These are phyloP conservation scores for Dilophus febrilis DNA, from an alignment of 2,888 invertebrate species.

Conservation along the genomic window DNA sequence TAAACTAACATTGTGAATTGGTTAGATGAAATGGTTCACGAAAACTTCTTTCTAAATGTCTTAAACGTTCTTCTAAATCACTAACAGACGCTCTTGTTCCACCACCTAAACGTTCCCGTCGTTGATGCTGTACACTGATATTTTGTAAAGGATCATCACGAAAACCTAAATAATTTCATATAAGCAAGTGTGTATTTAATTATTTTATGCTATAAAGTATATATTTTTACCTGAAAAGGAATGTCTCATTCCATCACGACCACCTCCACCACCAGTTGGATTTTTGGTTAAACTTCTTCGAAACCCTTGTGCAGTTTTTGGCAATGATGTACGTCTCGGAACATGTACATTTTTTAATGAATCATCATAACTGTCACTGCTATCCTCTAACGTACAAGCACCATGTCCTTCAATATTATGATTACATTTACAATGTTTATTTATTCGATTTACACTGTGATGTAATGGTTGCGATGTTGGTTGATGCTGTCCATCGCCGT, in stretches of 20 bases:
- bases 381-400: conserved; percentile 10
- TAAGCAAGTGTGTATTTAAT: not conserved
- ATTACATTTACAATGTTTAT: conserved; percentile 8
- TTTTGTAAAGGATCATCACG: conserved; percentile 28
- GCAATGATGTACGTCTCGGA: conserved; percentile 5
- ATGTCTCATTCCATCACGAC: conserved; percentile 20
- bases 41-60: conserved; percentile 27
- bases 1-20: conserved; percentile 15
- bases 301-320: conserved; percentile 6
- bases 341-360: conserved; percentile 40
- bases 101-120: conserved; percentile 16
- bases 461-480: conserved; percentile 2
- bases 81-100: conserved; percentile 28
- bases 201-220: too few relatives aligned
- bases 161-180: conserved; percentile 16
- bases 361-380: conserved; percentile 59
- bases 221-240: conserved; percentile 20
- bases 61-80: conserved; percentile 27
- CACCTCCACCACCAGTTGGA: conserved; percentile 18
- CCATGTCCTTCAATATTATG: conserved; percentile 5
- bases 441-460: not conserved
- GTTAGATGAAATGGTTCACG: conserved; percentile 19
- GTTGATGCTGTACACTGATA: conserved; percentile 23
- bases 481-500: conserved; percentile 2
- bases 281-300: conserved; percentile 10